Evolutionary conservation across 2,113 vertebrate genomes (phyloP), one percentile per base, ranked within the genome.

Genomic region (Hepsetus odoe): DNA sequence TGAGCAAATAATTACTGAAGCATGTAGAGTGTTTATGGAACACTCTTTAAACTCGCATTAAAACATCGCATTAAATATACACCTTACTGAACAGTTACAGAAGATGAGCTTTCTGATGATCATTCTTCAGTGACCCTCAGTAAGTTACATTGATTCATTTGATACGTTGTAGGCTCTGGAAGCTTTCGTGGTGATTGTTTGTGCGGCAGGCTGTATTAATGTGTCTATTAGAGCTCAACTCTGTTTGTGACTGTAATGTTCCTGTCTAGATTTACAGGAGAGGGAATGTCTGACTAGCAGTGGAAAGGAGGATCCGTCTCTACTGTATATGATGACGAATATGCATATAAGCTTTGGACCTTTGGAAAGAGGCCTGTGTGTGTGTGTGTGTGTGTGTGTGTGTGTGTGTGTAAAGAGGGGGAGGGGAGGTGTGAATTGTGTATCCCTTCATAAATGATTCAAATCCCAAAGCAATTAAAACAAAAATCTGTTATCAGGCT

Each of bases 381-480:
- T 22, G 64, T 24, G 33, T 24, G 16, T 56, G 59, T 64, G 68
- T 33, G 49, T 26, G 49, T 7, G 46, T 42, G 40, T 18, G 30
- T n/a, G n/a, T n/a, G n/a, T n/a, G n/a, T n/a, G n/a, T n/a, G n/a
- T n/a, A 46, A 35, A 72, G 61, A 77, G 84, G 81, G 84, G 85
- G 59, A 68, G 44, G 78, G 49, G 5, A 40, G 84, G 81, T 32
- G 42, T 69, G 67, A 53, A 70, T 51, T 30, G 49, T 69, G 35
- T 62, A n/a, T 61, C 67, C 70, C 85, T 83, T 83, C 61, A 87
- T 91, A 90, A 91, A 91, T 92, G 88, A 92, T 91, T 91, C 87
- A 92, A 92, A 93, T 92, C 91, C 90, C 80, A 55, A 80, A 88
- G 90, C 86, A 90, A 91, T 91, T 87, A 91, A 80, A 89, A 81